These are phyloP conservation scores for Bombus haemorrhoidalis DNA, from an alignment of 1,140 invertebrate species.

Conservation along the genomic window DNA sequence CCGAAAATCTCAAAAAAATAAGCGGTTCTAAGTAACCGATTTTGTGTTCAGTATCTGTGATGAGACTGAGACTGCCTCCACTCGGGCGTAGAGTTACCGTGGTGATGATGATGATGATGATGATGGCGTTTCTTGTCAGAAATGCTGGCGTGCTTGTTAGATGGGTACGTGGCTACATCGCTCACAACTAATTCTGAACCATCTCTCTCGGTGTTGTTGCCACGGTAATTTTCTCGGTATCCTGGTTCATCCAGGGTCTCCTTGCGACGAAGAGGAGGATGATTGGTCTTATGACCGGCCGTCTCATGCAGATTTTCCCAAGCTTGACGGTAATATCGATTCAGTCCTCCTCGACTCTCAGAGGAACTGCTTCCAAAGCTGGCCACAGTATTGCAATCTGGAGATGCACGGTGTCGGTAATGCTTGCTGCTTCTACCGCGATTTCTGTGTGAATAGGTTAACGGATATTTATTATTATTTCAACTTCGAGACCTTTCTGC, in stretches of 20 bases:
- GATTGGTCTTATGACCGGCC: conserved; percentile 85
- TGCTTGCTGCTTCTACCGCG: conserved; percentile 88
- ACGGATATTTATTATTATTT: background rate
- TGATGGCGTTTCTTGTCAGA: conserved; percentile 90
- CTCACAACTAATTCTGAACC: conserved; percentile 91
- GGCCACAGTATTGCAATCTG: conserved; percentile 94
- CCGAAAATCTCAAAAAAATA: background rate
- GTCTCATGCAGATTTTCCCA: conserved; percentile 96
- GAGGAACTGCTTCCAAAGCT: conserved; percentile 93
- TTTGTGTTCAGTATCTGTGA: conserved; percentile 77
- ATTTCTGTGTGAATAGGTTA: conserved; percentile 83
- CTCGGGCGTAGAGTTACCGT: conserved; percentile 77
- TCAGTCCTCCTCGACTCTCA: conserved; percentile 90
- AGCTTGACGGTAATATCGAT: conserved; percentile 93
- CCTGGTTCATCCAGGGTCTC: conserved; percentile 88
- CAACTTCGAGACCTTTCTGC: too few relatives aligned
- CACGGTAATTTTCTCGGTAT: conserved; percentile 81
- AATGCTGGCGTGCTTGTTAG: conserved; percentile 80
- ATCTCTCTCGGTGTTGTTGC: conserved; percentile 87
- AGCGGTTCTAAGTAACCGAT: background rate
- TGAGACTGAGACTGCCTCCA: conserved; percentile 79
- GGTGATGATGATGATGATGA: conserved; percentile 92
- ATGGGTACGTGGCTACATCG: conserved; percentile 85
- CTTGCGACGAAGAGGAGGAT: conserved; percentile 85
- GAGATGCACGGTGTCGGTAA: conserved; percentile 92